phyloP scores from a whole-genome alignment of 2,888 invertebrate genomes.

The Tetheella fluctuosa region DNA sequence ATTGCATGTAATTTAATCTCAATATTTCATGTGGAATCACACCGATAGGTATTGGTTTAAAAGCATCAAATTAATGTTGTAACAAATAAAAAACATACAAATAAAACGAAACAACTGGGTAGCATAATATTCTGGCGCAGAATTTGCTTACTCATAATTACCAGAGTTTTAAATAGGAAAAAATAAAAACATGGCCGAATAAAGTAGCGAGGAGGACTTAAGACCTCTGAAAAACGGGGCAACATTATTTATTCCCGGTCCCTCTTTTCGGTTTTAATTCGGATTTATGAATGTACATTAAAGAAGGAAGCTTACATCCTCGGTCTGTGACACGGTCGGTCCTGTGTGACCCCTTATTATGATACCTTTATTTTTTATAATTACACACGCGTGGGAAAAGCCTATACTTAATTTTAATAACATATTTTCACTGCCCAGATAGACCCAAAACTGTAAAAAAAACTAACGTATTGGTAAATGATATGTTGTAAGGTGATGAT shows the following conservation, averaged over 20 bases:
- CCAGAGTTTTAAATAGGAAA: conserved; percentile 68
- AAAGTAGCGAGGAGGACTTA: conserved; percentile 70
- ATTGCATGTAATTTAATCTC: too few relatives aligned
- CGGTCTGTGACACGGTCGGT: conserved; percentile 47
- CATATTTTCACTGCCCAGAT: too few relatives aligned
- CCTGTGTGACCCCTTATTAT: conserved; percentile 34
- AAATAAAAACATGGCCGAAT: conserved; percentile 66
- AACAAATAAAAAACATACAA: conserved; percentile 34
- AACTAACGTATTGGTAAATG: background rate
- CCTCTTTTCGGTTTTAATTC: conserved; percentile 79
- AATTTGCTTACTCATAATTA: conserved; percentile 76
- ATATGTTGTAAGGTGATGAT: too few relatives aligned
- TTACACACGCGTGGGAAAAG: background rate
- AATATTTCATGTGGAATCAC: too few relatives aligned
- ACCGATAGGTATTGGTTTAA: too few relatives aligned
- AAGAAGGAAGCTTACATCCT: conserved; percentile 68
- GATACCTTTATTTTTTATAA: background rate
- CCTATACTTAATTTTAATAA: too few relatives aligned
- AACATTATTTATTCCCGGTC: conserved; percentile 74
- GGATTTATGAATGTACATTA: conserved; percentile 79
- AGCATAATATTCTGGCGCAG: conserved; percentile 46
- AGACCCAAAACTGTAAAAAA: too few relatives aligned
- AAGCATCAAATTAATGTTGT: conserved; percentile 13
- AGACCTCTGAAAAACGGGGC: conserved; percentile 76
- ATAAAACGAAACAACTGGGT: conserved; percentile 40